These are phyloP conservation scores for Atethmia centrago DNA, from an alignment of 2,888 invertebrate genomes.

Conservation along the genomic window DNA sequence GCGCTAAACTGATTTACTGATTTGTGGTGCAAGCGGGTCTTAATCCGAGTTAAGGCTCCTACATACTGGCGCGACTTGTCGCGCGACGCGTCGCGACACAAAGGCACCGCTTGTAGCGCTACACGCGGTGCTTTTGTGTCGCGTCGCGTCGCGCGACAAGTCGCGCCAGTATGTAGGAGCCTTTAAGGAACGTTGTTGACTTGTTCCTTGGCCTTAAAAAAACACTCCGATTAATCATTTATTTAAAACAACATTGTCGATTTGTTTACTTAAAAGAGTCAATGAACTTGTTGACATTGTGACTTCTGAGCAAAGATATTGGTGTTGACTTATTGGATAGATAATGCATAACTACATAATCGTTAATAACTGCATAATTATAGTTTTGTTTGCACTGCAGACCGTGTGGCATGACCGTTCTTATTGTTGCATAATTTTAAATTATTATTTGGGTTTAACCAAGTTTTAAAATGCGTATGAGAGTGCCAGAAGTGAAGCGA, in stretches of 20 bases:
- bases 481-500: slow-evolving; percentile 82
- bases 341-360: slow-evolving; percentile 52
- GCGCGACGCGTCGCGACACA: too few relatives aligned
- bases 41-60: slow-evolving; percentile 14
- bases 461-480: slow-evolving; percentile 67
- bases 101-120: too few relatives aligned
- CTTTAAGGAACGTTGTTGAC: slow-evolving; percentile 12
- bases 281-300: slow-evolving; percentile 67
- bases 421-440: slow-evolving; percentile 39
- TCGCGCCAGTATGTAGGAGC: too few relatives aligned
- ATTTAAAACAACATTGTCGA: slow-evolving; percentile 59
- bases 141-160: too few relatives aligned
- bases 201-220: slow-evolving; percentile 35
- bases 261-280: slow-evolving; percentile 59
- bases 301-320: slow-evolving; percentile 49
- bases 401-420: slow-evolving; percentile 35
- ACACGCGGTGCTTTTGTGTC: too few relatives aligned
- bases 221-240: slow-evolving; percentile 50
- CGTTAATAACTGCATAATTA: slow-evolving; percentile 57
- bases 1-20: neutral
- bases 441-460: slow-evolving; percentile 19
- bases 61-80: too few relatives aligned
- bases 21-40: neutral
- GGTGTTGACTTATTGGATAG: slow-evolving; percentile 60
- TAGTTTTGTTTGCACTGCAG: slow-evolving; percentile 59